Percentiles rank a stretch among this genome's conserved stretches.
Evolutionary conservation across 2,113 vertebrate genomes (phyloP).

Genomic region (Psittacula cyanocephala): DNA sequence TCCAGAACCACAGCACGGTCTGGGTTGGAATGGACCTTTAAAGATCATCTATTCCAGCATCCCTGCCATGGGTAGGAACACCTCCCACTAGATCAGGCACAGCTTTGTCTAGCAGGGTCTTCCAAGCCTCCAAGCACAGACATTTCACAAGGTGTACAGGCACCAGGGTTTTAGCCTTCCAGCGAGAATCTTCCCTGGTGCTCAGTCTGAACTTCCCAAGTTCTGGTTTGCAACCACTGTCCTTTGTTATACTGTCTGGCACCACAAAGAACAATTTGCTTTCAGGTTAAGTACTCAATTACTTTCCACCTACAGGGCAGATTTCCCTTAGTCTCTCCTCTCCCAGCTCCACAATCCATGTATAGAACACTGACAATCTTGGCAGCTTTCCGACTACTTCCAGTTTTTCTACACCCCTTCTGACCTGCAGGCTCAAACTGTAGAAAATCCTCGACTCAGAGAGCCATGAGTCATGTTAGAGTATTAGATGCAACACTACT

Average conservation of each 20-base stretch:
- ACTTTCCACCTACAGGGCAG: neutral
- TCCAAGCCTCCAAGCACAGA: neutral
- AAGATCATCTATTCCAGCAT: neutral
- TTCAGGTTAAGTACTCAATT: neutral
- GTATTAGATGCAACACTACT: neutral
- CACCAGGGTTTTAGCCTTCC: neutral
- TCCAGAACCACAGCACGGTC: neutral
- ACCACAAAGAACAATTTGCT: neutral
- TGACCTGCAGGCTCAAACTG: neutral
- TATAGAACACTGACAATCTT: neutral
- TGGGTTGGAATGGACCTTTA: neutral
- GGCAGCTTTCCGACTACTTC: neutral
- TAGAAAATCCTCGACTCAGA: neutral
- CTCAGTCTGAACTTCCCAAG: neutral
- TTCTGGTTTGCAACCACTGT: neutral
- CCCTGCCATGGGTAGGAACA: neutral
- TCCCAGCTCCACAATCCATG: neutral
- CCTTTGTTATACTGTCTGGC: neutral
- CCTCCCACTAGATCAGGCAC: neutral
- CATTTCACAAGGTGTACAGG: neutral
- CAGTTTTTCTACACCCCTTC: neutral
- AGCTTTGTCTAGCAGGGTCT: neutral
- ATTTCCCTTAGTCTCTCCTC: neutral
- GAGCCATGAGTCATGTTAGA: neutral
- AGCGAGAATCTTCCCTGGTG: neutral